Percentiles rank a stretch among this genome's conserved stretches.
Evolutionary conservation across 2,888 invertebrate species (phyloP).

Genomic region (Melanargia galathea): DNA sequence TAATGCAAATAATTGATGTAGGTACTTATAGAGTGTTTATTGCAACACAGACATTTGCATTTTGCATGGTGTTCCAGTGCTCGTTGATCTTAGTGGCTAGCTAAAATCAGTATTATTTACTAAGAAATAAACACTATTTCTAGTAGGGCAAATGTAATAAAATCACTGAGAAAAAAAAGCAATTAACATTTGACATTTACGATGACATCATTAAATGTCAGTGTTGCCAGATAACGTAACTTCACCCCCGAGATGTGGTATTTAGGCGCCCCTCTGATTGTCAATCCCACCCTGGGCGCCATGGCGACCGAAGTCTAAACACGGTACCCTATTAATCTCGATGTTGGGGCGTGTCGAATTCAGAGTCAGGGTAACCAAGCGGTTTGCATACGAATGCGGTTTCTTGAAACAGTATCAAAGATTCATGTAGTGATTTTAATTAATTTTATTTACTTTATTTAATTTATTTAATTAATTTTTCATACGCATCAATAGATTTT

Average conservation of each 20-base stretch:
- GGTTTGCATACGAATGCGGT: slow-evolving; percentile 30
- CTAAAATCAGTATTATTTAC: no score
- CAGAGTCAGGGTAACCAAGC: slow-evolving; percentile 55
- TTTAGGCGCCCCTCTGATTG: slow-evolving; percentile 69
- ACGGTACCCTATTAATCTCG: slow-evolving; percentile 75
- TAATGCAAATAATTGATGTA: no score
- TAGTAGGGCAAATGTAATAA: slow-evolving; percentile 1
- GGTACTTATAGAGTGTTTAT: no score
- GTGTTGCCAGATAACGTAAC: slow-evolving; percentile 65
- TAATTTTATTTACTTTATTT: no score
- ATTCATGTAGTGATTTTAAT: no score
- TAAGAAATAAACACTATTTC: neutral
- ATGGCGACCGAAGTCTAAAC: slow-evolving; percentile 75
- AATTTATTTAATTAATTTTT: no score
- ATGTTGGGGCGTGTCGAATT: slow-evolving; percentile 70
- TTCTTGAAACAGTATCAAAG: slow-evolving; percentile 22
- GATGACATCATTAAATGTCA: slow-evolving; percentile 53
- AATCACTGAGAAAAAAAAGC: slow-evolving; percentile 35
- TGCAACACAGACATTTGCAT: no score
- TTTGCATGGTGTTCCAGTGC: no score
- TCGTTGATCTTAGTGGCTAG: no score
- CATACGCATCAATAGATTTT: no score
- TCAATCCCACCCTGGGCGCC: slow-evolving; percentile 64
- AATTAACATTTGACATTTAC: slow-evolving; percentile 56
- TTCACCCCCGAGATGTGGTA: slow-evolving; percentile 76